Evolutionary conservation across 2,797 vertebrate genomes (phyloP).

Genomic region (Sebastolobus alascanus): DNA sequence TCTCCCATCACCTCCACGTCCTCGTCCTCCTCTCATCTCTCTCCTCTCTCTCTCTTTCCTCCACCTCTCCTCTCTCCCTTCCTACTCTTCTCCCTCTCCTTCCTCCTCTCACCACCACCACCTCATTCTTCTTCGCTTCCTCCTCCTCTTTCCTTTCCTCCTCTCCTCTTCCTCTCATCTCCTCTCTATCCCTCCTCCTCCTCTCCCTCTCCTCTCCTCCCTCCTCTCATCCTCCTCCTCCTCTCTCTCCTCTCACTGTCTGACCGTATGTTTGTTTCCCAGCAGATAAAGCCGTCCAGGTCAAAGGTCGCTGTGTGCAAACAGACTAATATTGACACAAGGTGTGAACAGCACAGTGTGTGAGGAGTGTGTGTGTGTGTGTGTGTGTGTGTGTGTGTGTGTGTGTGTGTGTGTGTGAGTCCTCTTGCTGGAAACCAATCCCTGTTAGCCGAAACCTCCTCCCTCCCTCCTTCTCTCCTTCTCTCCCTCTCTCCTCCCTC

Average conservation of each 20-base stretch:
- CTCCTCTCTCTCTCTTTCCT: not conserved
- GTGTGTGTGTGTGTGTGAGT: constrained; percentile 22
- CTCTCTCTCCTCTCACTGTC: not conserved
- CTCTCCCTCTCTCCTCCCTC: not conserved
- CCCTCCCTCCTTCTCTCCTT: not conserved
- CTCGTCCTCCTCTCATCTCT: not conserved
- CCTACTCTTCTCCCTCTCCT: not conserved
- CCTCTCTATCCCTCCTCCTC: accelerated
- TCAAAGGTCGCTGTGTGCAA: constrained; percentile 65
- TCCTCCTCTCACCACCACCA: not conserved
- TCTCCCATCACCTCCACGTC: not conserved
- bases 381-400: constrained; percentile 3
- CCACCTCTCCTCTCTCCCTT: not conserved
- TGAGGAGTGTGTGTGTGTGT: constrained; percentile 12
- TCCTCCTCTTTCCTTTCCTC: not conserved
- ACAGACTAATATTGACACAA: constrained; percentile 63
- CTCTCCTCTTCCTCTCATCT: not conserved
- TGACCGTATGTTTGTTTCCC: constrained; percentile 45
- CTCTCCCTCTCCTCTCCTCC: no score
- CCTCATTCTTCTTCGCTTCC: no score
- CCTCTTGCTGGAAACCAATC: constrained; percentile 36
- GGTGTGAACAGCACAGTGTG: constrained; percentile 42
- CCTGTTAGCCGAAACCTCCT: constrained; percentile 20
- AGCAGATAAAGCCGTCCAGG: constrained; percentile 57
- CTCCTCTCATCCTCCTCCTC: not conserved